Conservation (phyloP, 2,113 vertebrate species). For the Chrysochloris asiatica region DNA sequence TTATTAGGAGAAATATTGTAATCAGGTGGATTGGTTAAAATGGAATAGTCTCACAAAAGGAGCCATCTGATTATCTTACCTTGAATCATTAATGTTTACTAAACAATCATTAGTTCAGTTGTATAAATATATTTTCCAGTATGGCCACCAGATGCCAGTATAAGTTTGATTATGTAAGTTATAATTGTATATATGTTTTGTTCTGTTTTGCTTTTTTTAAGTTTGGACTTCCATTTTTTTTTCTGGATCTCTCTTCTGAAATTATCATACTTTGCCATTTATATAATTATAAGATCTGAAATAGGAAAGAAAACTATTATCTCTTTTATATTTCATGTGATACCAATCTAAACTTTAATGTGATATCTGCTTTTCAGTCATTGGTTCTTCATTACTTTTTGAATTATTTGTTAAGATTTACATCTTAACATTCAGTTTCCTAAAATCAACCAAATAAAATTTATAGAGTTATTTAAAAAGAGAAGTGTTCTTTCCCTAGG, state of each 20-base stretch:
- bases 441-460: background rate
- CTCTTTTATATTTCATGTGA: background rate
- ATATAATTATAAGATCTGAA: background rate
- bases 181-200: too few relatives aligned
- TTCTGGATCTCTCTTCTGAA: background rate
- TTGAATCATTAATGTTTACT: background rate
- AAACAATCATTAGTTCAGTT: background rate
- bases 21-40: background rate
- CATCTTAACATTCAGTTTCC: background rate
- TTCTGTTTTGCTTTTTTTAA: background rate
- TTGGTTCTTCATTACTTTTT: background rate
- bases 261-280: background rate
- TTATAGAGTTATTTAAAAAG: background rate
- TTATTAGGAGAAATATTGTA: background rate
- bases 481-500: background rate
- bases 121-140: conserved; percentile 22
- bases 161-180: too few relatives aligned
- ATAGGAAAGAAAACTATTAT: background rate
- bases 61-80: background rate
- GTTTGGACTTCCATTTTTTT: background rate
- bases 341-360: background rate
- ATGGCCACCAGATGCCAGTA: conserved; percentile 61
- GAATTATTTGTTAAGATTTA: background rate
- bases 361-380: background rate
- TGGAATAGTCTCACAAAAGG: background rate